Conservation (phyloP, 2,888 invertebrate genomes). For the Eristalinus aeneus region DNA sequence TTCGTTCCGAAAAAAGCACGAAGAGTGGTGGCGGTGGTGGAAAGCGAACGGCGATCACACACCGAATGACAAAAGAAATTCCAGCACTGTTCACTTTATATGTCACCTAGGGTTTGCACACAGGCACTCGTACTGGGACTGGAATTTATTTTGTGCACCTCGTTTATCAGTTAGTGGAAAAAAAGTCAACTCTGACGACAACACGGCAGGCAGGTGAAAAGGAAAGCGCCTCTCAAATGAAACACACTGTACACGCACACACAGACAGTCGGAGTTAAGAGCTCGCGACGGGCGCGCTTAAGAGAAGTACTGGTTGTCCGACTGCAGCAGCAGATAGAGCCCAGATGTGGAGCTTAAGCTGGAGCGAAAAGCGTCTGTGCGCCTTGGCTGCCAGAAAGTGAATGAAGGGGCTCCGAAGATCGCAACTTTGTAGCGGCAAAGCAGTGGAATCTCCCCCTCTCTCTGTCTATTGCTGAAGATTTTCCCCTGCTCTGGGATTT, state of each 20-base stretch:
- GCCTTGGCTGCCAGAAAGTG: conserved; percentile 60
- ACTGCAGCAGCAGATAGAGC: neutral
- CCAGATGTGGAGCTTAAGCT: conserved; percentile 22
- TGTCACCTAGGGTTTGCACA: conserved; percentile 52
- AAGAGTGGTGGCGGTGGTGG: conserved; percentile 19
- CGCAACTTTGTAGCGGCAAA: conserved; percentile 22
- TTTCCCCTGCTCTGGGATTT: neutral
- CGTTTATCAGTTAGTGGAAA: neutral
- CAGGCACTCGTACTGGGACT: conserved; percentile 40
- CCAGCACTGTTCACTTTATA: conserved; percentile 65
- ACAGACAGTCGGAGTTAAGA: conserved; percentile 22
- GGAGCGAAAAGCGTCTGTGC: conserved; percentile 56
- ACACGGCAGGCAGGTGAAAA: conserved; percentile 51
- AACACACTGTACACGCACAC: conserved; percentile 1
- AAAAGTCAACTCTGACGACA: conserved; percentile 42
- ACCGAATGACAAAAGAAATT: conserved; percentile 62
- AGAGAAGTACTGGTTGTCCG: conserved; percentile 30
- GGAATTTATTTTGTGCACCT: conserved; percentile 28
- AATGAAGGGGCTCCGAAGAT: conserved; percentile 52
- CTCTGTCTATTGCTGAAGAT: conserved; percentile 6
- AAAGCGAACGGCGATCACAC: conserved; percentile 53
- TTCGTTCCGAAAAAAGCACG: conserved; percentile 28
- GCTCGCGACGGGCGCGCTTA: conserved; percentile 23
- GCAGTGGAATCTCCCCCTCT: conserved; percentile 22
- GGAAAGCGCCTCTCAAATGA: conserved; percentile 50